These are phyloP conservation scores for Mechanitis messenoides DNA, from an alignment of 2,888 invertebrate species.

Conservation along the genomic window DNA sequence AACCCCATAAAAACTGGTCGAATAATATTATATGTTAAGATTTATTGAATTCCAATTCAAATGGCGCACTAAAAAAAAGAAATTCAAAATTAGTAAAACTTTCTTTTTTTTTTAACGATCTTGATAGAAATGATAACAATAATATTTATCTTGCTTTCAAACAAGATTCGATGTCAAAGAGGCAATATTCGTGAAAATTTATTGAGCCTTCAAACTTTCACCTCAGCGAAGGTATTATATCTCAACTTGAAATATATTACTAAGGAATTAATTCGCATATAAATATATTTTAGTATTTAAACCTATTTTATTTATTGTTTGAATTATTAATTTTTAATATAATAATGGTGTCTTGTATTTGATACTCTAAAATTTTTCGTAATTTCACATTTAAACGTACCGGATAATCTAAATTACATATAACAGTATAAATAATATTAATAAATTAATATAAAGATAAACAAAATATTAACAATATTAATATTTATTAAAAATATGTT, in stretches of 20 bases:
- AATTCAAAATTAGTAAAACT: slow-evolving; percentile 3
- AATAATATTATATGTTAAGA: no score
- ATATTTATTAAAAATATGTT: no score
- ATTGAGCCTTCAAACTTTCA: slow-evolving; percentile 5
- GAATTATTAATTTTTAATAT: no score
- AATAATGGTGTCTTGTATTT: no score
- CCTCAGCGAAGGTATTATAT: neutral
- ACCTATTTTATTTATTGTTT: no score
- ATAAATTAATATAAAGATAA: no score
- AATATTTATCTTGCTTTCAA: slow-evolving; percentile 20
- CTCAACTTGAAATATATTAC: neutral
- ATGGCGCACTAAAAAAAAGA: neutral
- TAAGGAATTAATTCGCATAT: no score
- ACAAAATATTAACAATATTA: no score
- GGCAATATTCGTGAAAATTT: slow-evolving; percentile 22
- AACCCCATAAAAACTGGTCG: no score
- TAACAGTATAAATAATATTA: no score
- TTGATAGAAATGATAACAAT: slow-evolving; percentile 14
- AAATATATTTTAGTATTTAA: no score
- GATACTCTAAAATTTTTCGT: slow-evolving; percentile 7
- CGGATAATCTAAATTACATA: no score
- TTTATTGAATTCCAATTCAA: slow-evolving; percentile 18
- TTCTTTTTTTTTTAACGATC: slow-evolving; percentile 11
- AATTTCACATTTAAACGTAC: neutral
- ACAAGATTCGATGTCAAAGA: slow-evolving; percentile 15